Conservation (phyloP, 2,888 invertebrate genomes). For the Axea sp. region DNA sequence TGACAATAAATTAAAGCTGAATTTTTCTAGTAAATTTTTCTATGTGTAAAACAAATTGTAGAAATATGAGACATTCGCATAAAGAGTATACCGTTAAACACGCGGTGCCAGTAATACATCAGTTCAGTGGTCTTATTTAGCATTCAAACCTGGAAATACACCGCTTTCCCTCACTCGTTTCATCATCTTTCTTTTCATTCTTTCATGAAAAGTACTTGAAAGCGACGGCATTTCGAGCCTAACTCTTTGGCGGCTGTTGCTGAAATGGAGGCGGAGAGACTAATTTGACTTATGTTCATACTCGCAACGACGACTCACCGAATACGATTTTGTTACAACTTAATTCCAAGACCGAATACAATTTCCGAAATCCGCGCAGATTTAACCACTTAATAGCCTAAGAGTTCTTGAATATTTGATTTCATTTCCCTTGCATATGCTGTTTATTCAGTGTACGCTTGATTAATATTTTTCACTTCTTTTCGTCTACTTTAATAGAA, state of each 20-base stretch:
- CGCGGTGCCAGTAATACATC: slow-evolving; percentile 52
- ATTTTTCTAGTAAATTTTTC: slow-evolving; percentile 27
- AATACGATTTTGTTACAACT: slow-evolving; percentile 51
- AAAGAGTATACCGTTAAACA: slow-evolving; percentile 50
- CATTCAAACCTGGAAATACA: slow-evolving; percentile 43
- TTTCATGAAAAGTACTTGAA: slow-evolving; percentile 49
- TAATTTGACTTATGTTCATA: slow-evolving; percentile 53
- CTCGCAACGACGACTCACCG: slow-evolving; percentile 40
- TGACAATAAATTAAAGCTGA: too few relatives aligned
- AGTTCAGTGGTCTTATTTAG: slow-evolving; percentile 52
- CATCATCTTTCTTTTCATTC: slow-evolving; percentile 26
- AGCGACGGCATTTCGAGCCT: slow-evolving; percentile 44
- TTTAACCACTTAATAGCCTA: slow-evolving; percentile 31
- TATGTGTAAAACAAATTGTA: slow-evolving; percentile 36
- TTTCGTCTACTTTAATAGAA: too few relatives aligned
- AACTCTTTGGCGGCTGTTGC: slow-evolving; percentile 57
- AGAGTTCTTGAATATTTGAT: slow-evolving; percentile 32
- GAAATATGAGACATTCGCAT: slow-evolving; percentile 46
- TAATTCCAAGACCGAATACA: slow-evolving; percentile 44
- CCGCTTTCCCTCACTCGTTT: slow-evolving; percentile 15
- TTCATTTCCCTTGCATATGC: slow-evolving; percentile 10
- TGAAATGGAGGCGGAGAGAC: slow-evolving; percentile 28
- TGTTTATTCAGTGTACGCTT: slow-evolving; percentile 24
- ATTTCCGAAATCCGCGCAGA: slow-evolving; percentile 34
- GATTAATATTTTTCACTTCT: slow-evolving; percentile 34